phyloP scores from a whole-genome alignment of 2,113 vertebrate genomes.

The Crotophaga sulcirostris region DNA sequence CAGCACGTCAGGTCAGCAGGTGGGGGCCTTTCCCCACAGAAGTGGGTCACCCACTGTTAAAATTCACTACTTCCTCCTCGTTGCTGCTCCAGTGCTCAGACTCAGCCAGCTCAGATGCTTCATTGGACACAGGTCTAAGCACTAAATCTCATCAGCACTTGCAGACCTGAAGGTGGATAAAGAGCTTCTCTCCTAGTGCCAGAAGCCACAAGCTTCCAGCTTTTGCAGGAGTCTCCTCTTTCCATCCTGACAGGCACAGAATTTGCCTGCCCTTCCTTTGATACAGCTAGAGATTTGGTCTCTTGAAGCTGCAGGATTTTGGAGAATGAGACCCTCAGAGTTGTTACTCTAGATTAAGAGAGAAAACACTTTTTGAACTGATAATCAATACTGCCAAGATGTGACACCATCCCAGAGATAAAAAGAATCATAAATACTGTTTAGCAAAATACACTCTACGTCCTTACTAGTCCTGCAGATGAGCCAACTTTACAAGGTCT shows the following conservation, averaged over 20 bases:
- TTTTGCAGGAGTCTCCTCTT: not conserved
- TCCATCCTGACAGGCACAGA: not conserved
- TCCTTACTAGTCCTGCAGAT: not conserved
- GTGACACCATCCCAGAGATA: not conserved
- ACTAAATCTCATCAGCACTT: not conserved
- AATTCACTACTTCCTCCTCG: not conserved
- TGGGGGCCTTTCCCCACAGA: not conserved
- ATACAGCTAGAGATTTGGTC: not conserved
- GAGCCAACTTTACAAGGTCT: not conserved
- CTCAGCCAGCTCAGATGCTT: not conserved
- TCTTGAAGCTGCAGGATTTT: not conserved
- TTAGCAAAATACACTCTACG: not conserved
- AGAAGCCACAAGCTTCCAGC: not conserved
- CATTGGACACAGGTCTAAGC: not conserved
- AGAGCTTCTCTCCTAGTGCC: not conserved
- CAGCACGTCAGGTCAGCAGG: not conserved
- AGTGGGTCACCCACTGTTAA: not conserved
- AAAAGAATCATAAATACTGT: not conserved
- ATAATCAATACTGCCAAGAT: not conserved
- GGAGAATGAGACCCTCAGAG: not conserved
- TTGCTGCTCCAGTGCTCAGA: not conserved
- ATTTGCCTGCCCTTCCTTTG: not conserved
- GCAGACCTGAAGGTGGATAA: too few species aligned
- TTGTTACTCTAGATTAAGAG: not conserved
- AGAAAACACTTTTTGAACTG: constrained; percentile 21